Percentiles rank a stretch among this genome's conserved stretches.
Evolutionary conservation across 2,797 vertebrate species (phyloP).

Genomic region (Tolypeutes matacus): DNA sequence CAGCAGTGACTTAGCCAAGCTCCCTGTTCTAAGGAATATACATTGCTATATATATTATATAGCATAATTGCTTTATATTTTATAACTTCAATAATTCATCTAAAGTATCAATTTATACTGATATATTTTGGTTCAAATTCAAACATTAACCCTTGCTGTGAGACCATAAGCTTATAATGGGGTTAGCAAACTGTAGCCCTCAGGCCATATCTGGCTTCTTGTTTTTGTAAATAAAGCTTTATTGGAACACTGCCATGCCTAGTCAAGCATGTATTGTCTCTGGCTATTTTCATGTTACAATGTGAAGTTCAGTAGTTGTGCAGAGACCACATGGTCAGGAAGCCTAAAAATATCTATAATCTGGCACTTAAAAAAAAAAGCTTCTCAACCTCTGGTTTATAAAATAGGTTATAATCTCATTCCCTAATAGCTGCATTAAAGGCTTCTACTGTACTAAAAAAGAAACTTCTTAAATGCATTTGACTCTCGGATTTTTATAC

Average conservation of each 20-base stretch:
- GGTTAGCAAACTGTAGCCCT: not conserved
- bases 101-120: not conserved
- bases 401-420: not conserved
- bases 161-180: not conserved
- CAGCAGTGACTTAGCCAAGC: not conserved
- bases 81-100: not conserved
- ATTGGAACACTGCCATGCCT: not conserved
- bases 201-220: not conserved
- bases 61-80: not conserved
- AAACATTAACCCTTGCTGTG: not conserved
- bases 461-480: not conserved
- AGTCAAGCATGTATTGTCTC: not conserved
- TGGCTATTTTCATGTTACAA: not conserved
- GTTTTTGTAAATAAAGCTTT: constrained; percentile 12
- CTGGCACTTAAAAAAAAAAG: not conserved
- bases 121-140: not conserved
- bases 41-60: too few relatives aligned
- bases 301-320: not conserved
- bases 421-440: not conserved
- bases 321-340: not conserved
- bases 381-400: not conserved
- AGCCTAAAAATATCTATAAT: not conserved
- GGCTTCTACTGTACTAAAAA: not conserved
- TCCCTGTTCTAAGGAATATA: not conserved
- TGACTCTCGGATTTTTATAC: not conserved